These are phyloP conservation scores for Aldabrachelys gigantea DNA, from an alignment of 2,113 vertebrate species.

Conservation along the genomic window DNA sequence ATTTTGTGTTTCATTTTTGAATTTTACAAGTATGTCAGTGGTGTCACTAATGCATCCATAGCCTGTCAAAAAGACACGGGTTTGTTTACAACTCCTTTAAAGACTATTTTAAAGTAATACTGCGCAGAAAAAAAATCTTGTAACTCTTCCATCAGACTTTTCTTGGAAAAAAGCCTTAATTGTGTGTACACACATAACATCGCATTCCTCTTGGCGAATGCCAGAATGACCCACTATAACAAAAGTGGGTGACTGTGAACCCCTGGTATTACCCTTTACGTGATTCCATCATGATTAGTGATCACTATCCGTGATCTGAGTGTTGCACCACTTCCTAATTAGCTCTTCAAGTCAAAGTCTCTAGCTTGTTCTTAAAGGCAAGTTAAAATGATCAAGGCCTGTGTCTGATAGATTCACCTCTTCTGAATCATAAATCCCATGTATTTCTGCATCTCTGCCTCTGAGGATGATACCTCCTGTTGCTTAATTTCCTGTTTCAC, in stretches of 20 bases:
- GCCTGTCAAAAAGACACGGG: background rate
- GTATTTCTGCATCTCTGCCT: background rate
- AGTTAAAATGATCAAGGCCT: background rate
- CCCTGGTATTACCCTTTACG: background rate
- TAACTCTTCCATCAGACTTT: background rate
- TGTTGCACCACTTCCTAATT: background rate
- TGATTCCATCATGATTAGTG: background rate
- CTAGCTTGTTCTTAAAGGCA: background rate
- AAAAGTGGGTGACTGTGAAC: background rate
- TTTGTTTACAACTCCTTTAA: conserved; percentile 12
- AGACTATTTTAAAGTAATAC: background rate
- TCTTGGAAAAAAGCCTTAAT: background rate
- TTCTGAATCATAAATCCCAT: background rate
- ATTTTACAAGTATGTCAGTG: background rate
- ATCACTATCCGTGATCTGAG: background rate
- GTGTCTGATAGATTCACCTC: background rate
- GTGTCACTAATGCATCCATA: background rate
- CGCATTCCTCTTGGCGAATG: background rate
- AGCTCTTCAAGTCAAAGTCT: background rate
- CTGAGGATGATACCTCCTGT: background rate
- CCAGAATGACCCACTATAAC: fast-evolving
- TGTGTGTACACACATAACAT: background rate
- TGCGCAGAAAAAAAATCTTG: background rate
- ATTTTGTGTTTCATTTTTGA: conserved; percentile 8
- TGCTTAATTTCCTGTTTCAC: background rate